These are phyloP conservation scores for Brachionus koreanus DNA, from an alignment of 1,140 invertebrate species.

Conservation along the genomic window DNA sequence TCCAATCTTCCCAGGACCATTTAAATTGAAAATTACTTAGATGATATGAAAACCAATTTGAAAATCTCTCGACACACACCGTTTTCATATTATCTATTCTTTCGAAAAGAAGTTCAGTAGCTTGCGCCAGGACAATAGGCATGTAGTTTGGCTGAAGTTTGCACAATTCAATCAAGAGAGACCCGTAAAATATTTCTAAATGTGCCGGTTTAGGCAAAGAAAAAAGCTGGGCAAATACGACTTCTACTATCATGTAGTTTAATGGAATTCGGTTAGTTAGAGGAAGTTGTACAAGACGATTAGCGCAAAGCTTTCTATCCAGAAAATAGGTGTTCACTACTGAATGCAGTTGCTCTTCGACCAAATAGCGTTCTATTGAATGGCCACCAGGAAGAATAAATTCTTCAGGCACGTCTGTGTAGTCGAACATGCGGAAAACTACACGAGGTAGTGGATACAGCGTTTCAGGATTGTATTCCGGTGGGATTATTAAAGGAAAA, in stretches of 20 bases:
- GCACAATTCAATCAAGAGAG: slow-evolving; percentile 91
- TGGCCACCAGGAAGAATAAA: slow-evolving; percentile 80
- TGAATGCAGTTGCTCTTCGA: slow-evolving; percentile 91
- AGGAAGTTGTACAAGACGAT: slow-evolving; percentile 81
- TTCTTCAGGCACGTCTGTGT: slow-evolving; percentile 90
- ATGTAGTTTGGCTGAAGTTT: slow-evolving; percentile 91
- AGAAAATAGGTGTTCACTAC: slow-evolving; percentile 82
- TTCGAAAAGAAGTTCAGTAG: slow-evolving; percentile 92
- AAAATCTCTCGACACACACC: slow-evolving; percentile 90
- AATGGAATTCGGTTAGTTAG: slow-evolving; percentile 89
- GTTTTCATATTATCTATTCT: slow-evolving; percentile 94
- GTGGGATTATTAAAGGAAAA: slow-evolving; percentile 78
- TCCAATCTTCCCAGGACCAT: slow-evolving; percentile 83
- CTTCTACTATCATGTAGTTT: slow-evolving; percentile 94
- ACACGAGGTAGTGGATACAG: slow-evolving; percentile 75
- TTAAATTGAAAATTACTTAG: slow-evolving; percentile 98
- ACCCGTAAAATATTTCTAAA: slow-evolving; percentile 89
- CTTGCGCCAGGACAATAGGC: slow-evolving; percentile 93
- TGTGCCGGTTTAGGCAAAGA: slow-evolving; percentile 78
- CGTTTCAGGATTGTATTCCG: slow-evolving; percentile 81
- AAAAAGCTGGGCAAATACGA: slow-evolving; percentile 76
- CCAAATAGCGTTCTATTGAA: slow-evolving; percentile 92
- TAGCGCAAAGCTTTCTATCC: slow-evolving; percentile 90
- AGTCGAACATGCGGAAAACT: slow-evolving; percentile 79
- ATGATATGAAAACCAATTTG: slow-evolving; percentile 96